A percentile compares a stretch with the other conserved stretches of the same genome.
Conservation (phyloP, 2,888 invertebrate species). For the Torymus texanus region DNA sequence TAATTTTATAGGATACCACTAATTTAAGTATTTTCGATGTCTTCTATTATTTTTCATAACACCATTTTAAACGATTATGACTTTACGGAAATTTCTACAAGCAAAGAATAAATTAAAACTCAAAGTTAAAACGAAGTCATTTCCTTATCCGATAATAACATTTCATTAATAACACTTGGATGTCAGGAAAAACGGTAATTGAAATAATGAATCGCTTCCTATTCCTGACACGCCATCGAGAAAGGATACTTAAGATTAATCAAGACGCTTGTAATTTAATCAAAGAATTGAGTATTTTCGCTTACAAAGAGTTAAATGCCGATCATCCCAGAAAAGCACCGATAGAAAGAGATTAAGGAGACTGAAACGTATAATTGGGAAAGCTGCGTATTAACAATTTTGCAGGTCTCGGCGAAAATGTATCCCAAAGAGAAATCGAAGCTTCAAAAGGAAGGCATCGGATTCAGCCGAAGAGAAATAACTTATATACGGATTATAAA, state of each 20-base stretch:
- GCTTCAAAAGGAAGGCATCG: constrained; percentile 34
- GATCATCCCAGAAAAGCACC: constrained; percentile 52
- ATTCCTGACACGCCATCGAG: constrained; percentile 52
- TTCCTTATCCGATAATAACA: neutral
- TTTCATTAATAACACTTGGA: constrained; percentile 7
- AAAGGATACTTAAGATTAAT: constrained; percentile 72
- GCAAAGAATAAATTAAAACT: neutral
- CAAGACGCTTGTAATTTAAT: constrained; percentile 72
- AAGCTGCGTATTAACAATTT: constrained; percentile 74
- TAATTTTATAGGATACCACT: constrained; percentile 35
- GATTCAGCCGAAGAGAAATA: constrained; percentile 23
- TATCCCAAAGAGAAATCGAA: constrained; percentile 57
- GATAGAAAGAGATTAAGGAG: constrained; percentile 56
- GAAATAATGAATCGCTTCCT: constrained; percentile 49
- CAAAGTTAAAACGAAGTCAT: constrained; percentile 13
- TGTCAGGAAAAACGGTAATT: constrained; percentile 1
- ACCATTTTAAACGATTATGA: neutral
- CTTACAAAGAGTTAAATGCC: constrained; percentile 71
- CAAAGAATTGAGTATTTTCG: constrained; percentile 74
- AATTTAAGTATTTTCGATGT: constrained; percentile 11
- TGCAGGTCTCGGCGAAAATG: constrained; percentile 73
- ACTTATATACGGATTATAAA: constrained; percentile 43
- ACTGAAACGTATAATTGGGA: constrained; percentile 69
- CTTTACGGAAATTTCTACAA: constrained; percentile 13
- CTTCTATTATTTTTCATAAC: constrained; percentile 18